phyloP scores from a whole-genome alignment of 2,113 vertebrate genomes.

The Ailurus styani region DNA sequence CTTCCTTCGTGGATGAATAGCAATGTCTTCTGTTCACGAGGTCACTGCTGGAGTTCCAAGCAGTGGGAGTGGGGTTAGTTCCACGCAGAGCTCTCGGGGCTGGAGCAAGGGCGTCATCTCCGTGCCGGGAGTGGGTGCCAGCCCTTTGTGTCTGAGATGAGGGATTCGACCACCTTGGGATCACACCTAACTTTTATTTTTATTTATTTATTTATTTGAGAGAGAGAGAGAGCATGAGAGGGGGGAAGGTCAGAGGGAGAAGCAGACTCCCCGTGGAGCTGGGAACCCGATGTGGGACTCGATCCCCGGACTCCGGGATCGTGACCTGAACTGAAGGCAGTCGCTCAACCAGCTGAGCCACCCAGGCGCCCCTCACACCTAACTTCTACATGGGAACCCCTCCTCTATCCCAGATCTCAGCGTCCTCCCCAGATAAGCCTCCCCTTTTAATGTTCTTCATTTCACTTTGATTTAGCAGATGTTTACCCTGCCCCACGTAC shows the following conservation, averaged over 20 bases:
- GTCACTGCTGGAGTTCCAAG: background rate
- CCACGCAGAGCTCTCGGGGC: background rate
- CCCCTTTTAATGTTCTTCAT: background rate
- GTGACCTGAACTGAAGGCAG: too few species aligned
- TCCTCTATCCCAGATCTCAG: background rate
- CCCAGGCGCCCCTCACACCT: too few species aligned
- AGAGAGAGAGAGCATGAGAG: too few species aligned
- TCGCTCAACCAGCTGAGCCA: too few species aligned
- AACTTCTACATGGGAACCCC: background rate
- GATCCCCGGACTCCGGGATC: too few species aligned
- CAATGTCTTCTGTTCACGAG: background rate
- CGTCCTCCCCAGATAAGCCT: background rate
- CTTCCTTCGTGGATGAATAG: background rate
- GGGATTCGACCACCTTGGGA: accelerated
- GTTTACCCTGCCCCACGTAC: background rate
- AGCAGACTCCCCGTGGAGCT: too few species aligned
- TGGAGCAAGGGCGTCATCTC: accelerated
- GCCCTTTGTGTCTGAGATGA: background rate
- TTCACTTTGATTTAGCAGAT: background rate
- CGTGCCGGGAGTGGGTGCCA: background rate
- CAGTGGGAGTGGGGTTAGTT: background rate
- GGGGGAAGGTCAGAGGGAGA: too few species aligned
- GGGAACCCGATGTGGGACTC: too few species aligned
- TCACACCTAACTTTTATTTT: background rate
- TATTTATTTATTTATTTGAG: too few species aligned